phyloP scores from a whole-genome alignment of 2,797 vertebrate genomes.

The Erethizon dorsatum region DNA sequence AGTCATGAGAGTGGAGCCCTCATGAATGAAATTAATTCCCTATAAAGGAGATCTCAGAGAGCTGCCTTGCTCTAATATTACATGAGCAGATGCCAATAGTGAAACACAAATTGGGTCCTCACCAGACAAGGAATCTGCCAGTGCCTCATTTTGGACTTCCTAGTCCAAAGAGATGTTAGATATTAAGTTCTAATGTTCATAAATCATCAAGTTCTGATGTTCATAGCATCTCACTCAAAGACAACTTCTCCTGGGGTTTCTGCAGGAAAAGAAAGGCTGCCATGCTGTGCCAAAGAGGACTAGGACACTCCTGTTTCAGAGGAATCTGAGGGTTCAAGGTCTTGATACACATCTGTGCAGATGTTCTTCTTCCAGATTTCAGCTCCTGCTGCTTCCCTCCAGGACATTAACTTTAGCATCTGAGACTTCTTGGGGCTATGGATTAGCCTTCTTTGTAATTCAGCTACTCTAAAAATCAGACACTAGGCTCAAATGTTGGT shows the following conservation, averaged over 20 bases:
- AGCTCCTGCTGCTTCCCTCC: background rate
- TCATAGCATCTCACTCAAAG: background rate
- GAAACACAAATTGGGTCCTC: background rate
- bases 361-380: background rate
- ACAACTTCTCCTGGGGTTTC: background rate
- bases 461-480: background rate
- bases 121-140: background rate
- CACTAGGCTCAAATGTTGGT: background rate
- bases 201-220: background rate
- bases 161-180: background rate
- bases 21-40: background rate
- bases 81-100: background rate
- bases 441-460: background rate
- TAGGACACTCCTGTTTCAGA: background rate
- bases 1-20: background rate
- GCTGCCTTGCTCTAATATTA: background rate
- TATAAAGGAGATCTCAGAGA: background rate
- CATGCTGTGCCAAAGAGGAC: background rate
- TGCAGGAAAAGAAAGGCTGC: background rate
- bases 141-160: background rate
- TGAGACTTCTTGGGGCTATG: background rate
- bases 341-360: background rate
- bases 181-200: conserved; percentile 15
- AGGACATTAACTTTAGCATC: background rate
- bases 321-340: background rate